phyloP scores from a whole-genome alignment of 2,888 invertebrate genomes.

The Mesochorus sp. region DNA sequence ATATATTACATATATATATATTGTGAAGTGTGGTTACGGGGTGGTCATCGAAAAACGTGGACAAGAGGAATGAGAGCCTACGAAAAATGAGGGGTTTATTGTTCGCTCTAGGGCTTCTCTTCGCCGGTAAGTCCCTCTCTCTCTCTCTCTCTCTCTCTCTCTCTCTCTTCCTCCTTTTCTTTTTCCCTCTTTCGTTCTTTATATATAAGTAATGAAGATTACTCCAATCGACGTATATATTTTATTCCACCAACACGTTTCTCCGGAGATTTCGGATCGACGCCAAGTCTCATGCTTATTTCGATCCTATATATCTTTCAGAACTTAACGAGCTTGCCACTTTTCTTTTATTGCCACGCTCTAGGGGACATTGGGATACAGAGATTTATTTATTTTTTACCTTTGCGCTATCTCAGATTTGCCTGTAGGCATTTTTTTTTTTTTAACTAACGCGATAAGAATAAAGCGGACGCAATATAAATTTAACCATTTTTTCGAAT shows the following conservation, averaged over 20 bases:
- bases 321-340: too few relatives aligned
- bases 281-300: neutral
- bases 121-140: constrained; percentile 76
- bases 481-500: too few relatives aligned
- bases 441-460: too few relatives aligned
- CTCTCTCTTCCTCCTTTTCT: constrained; percentile 5
- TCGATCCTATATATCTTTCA: neutral
- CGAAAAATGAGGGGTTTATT: constrained; percentile 79
- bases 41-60: constrained; percentile 36
- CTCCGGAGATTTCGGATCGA: neutral
- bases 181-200: neutral
- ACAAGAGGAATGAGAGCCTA: constrained; percentile 61
- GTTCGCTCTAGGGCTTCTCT: constrained; percentile 77
- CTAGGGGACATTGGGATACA: too few relatives aligned
- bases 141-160: constrained; percentile 5
- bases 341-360: too few relatives aligned
- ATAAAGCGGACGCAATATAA: too few relatives aligned
- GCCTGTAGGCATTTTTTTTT: too few relatives aligned
- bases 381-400: too few relatives aligned
- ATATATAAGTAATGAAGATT: neutral
- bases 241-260: neutral
- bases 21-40: constrained; percentile 39
- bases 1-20: constrained; percentile 4
- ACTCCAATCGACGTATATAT: constrained; percentile 7
- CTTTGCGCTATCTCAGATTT: too few relatives aligned